Evolutionary conservation across 2,888 invertebrate species (phyloP).

Genomic region (Mesochorus sp.): DNA sequence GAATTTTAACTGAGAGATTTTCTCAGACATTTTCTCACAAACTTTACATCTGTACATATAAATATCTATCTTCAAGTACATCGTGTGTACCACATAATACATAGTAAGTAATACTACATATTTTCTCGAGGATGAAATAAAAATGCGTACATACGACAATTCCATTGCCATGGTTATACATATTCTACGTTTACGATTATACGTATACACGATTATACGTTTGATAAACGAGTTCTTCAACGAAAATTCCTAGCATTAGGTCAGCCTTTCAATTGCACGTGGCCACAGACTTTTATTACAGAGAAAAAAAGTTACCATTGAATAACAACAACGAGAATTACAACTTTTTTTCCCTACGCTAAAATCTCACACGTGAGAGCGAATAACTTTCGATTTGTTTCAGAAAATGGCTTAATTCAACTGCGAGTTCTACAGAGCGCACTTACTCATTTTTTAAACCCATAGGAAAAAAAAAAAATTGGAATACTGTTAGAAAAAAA

Average conservation of each 20-base stretch:
- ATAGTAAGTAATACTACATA: constrained; percentile 21
- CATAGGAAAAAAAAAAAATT: too few relatives aligned
- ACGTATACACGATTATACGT: background rate
- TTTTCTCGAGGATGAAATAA: constrained; percentile 12
- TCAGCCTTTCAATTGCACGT: constrained; percentile 11
- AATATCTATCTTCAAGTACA: background rate
- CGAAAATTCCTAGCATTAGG: constrained; percentile 18
- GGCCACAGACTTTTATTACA: background rate
- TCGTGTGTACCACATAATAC: background rate
- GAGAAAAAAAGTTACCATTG: constrained; percentile 10
- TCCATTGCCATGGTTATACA: constrained; percentile 21
- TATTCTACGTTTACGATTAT: background rate
- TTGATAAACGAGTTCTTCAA: constrained; percentile 4
- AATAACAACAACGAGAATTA: background rate
- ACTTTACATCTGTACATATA: background rate
- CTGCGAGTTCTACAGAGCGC: too few relatives aligned
- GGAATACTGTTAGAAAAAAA: too few relatives aligned
- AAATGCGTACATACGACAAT: constrained; percentile 20
- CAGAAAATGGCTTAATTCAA: too few relatives aligned
- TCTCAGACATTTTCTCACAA: constrained; percentile 46
- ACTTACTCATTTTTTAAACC: too few relatives aligned
- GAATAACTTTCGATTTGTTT: too few relatives aligned
- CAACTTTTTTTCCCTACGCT: background rate
- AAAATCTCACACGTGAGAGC: too few relatives aligned
- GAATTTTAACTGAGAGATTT: constrained; percentile 32